These are phyloP conservation scores for Drosophila mimetica DNA, from an alignment of 2,888 invertebrate species.

Conservation along the genomic window DNA sequence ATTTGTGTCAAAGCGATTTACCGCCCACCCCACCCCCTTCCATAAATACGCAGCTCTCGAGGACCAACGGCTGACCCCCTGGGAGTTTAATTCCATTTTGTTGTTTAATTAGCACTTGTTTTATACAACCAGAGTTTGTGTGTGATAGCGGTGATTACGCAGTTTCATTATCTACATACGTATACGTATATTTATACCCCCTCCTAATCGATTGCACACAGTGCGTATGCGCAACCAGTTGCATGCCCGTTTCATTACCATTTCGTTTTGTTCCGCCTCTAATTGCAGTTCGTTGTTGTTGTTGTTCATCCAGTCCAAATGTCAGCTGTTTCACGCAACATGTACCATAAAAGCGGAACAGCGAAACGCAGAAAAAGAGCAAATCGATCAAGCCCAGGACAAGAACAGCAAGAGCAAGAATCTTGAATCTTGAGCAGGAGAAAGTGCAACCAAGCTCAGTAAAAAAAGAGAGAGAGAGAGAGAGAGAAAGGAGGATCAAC, in stretches of 20 bases:
- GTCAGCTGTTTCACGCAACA: slow-evolving; percentile 73
- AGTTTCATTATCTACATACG: slow-evolving; percentile 10
- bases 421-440: too few species aligned
- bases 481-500: not conserved
- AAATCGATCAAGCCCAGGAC: slow-evolving; percentile 59
- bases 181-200: not conserved
- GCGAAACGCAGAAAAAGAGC: slow-evolving; percentile 73
- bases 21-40: not conserved
- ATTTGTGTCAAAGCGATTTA: slow-evolving; percentile 53
- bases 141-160: slow-evolving; percentile 61
- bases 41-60: slow-evolving; percentile 15
- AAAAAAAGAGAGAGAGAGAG: not conserved
- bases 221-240: slow-evolving; percentile 62
- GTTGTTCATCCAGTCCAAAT: slow-evolving; percentile 51
- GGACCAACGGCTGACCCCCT: slow-evolving; percentile 17
- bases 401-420: slow-evolving; percentile 34
- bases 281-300: slow-evolving; percentile 42
- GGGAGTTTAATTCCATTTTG: slow-evolving; percentile 20
- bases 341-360: slow-evolving; percentile 68
- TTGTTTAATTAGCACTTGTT: slow-evolving; percentile 64
- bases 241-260: slow-evolving; percentile 10
- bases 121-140: slow-evolving; percentile 32
- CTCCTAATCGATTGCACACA: slow-evolving; percentile 14
- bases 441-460: slow-evolving; percentile 3
- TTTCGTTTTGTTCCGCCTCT: slow-evolving; percentile 11